Conservation (phyloP, 2,113 vertebrate genomes). For the Cyphomyrus plagiostoma region DNA sequence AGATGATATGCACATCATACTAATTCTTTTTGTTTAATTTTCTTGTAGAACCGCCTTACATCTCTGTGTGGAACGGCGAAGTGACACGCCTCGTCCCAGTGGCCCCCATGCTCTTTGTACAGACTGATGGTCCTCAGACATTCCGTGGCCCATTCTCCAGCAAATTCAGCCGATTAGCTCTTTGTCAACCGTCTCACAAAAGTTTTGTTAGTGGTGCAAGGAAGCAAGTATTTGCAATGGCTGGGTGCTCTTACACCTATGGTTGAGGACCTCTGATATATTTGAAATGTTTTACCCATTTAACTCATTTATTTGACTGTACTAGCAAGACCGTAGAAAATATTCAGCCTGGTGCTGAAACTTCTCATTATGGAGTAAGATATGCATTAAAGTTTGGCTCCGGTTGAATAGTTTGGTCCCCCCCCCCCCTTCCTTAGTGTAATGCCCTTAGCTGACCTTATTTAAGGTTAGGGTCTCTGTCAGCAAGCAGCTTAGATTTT, state of each 20-base stretch:
- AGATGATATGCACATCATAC: not conserved
- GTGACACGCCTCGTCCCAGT: slow-evolving; percentile 9
- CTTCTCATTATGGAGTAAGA: not conserved
- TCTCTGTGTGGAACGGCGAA: slow-evolving; percentile 45
- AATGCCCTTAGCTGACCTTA: not conserved
- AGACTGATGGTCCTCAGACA: not conserved
- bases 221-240: not conserved
- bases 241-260: no score
- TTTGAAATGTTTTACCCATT: not conserved
- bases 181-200: not conserved
- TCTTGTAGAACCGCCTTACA: slow-evolving; percentile 54
- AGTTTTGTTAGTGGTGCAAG: not conserved
- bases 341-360: not conserved
- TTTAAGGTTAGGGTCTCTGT: not conserved
- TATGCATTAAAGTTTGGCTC: not conserved
- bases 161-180: not conserved
- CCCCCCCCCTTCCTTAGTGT: not conserved
- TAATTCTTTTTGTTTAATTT: not conserved
- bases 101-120: not conserved
- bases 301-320: not conserved
- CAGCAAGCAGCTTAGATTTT: not conserved
- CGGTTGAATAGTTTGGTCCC: not conserved
- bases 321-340: not conserved
- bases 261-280: not conserved
- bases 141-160: not conserved